These are phyloP conservation scores for Gibbula magus DNA, from an alignment of 2,888 invertebrate species.

Conservation along the genomic window DNA sequence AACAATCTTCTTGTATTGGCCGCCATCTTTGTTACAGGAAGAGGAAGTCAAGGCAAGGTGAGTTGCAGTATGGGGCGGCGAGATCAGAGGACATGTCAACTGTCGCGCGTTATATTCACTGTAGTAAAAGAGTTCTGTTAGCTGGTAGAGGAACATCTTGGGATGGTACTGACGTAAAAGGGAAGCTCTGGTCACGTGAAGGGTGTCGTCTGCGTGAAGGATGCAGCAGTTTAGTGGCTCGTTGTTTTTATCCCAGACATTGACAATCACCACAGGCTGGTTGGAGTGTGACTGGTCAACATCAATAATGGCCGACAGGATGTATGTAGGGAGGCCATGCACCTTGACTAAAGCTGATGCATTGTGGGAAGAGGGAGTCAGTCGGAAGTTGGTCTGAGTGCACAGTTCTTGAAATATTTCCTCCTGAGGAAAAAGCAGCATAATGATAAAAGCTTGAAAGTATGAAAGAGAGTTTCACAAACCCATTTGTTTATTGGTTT, in stretches of 20 bases:
- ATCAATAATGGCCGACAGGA: conserved; percentile 13
- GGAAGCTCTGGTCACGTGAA: neutral
- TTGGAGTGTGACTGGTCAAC: neutral
- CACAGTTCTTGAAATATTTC: neutral
- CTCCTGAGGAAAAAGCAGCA: too few relatives aligned
- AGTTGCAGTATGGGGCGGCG: neutral
- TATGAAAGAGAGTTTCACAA: too few relatives aligned
- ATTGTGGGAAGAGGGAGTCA: neutral
- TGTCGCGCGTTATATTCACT: neutral
- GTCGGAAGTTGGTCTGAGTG: neutral
- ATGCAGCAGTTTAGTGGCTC: neutral
- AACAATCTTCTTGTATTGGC: neutral
- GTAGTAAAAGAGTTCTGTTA: neutral
- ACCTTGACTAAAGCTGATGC: neutral
- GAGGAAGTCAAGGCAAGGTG: neutral
- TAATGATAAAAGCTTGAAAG: too few relatives aligned
- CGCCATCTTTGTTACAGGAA: neutral
- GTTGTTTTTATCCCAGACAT: neutral
- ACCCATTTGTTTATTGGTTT: too few relatives aligned
- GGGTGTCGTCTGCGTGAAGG: neutral
- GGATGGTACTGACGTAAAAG: neutral
- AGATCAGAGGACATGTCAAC: neutral
- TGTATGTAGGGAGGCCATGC: neutral
- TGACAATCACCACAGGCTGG: neutral
- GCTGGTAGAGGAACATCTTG: neutral